Conservation (phyloP, 2,113 vertebrate species). For the Coptodon rendalli region DNA sequence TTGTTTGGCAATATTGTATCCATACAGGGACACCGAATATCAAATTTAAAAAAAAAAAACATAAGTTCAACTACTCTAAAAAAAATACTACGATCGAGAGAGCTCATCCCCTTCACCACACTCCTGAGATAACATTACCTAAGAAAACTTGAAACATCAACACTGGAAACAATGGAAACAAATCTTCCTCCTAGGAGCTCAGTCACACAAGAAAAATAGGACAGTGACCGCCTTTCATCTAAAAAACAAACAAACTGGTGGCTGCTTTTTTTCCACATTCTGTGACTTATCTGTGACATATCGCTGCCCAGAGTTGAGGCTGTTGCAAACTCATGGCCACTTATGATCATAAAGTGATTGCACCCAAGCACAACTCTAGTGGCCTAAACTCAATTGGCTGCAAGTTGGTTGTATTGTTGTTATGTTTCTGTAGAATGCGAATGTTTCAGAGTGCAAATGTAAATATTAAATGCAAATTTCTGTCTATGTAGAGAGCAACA, state of each 20-base stretch:
- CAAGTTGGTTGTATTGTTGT: neutral
- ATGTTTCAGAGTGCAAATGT: neutral
- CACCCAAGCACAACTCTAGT: neutral
- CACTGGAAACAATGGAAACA: neutral
- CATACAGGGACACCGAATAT: fast-evolving
- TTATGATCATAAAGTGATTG: neutral
- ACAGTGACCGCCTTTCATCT: neutral
- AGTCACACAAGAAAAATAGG: neutral
- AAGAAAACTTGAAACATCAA: neutral
- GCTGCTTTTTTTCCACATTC: neutral
- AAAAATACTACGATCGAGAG: neutral
- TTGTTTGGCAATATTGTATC: neutral
- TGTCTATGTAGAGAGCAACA: neutral
- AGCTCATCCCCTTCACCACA: neutral
- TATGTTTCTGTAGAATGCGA: neutral
- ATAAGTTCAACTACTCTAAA: neutral
- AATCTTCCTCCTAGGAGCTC: neutral
- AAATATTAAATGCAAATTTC: neutral
- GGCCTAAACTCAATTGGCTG: neutral
- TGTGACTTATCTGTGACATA: neutral
- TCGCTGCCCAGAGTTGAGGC: neutral
- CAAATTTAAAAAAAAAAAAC: fast-evolving
- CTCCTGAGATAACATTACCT: neutral
- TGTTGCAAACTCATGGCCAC: neutral
- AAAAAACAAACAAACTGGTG: neutral